phyloP scores from a whole-genome alignment of 2,113 vertebrate genomes.

The Brachionichthys hirsutus region DNA sequence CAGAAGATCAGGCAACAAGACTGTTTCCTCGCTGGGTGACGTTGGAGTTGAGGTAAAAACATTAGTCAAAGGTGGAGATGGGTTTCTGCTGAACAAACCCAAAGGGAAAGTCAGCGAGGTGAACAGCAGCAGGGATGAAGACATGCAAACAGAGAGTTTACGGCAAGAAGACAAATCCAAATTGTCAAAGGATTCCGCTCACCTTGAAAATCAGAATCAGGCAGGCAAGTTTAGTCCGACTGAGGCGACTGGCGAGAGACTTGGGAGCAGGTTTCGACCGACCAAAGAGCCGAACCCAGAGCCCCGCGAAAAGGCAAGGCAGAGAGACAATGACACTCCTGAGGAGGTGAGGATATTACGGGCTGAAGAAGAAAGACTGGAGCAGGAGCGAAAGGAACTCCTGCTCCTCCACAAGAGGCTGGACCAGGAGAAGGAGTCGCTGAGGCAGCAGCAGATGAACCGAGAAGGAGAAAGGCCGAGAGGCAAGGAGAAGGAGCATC shows the following conservation, averaged over 20 bases:
- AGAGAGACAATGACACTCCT: conserved; percentile 63
- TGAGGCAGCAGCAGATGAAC: conserved; percentile 65
- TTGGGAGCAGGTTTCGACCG: conserved; percentile 38
- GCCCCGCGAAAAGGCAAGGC: conserved; percentile 24
- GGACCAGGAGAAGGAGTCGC: conserved; percentile 73
- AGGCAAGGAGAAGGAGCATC: conserved; percentile 32
- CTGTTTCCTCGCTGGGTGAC: conserved; percentile 28
- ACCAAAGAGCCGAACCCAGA: conserved; percentile 71
- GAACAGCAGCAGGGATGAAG: conserved; percentile 9
- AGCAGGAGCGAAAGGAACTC: conserved; percentile 70
- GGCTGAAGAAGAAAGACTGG: conserved; percentile 54
- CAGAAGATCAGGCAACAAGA: conserved; percentile 27
- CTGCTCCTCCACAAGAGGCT: conserved; percentile 70
- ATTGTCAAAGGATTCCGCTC: conserved; percentile 29
- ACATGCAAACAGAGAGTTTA: conserved; percentile 35
- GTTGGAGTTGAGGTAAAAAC: conserved; percentile 21
- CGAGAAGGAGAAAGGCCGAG: conserved; percentile 54
- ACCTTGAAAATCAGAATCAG: conserved; percentile 41
- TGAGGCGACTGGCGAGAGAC: conserved; percentile 39
- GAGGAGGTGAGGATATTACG: conserved; percentile 51
- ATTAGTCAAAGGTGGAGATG: conserved; percentile 12
- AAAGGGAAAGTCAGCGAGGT: conserved; percentile 14
- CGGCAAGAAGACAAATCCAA: conserved; percentile 38
- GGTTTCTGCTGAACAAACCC: conserved; percentile 17
- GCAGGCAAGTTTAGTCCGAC: conserved; percentile 13